Percentiles rank a stretch among this genome's conserved stretches.
phyloP scores from a whole-genome alignment of 2,888 invertebrate species.

The Idaea dimidiata region DNA sequence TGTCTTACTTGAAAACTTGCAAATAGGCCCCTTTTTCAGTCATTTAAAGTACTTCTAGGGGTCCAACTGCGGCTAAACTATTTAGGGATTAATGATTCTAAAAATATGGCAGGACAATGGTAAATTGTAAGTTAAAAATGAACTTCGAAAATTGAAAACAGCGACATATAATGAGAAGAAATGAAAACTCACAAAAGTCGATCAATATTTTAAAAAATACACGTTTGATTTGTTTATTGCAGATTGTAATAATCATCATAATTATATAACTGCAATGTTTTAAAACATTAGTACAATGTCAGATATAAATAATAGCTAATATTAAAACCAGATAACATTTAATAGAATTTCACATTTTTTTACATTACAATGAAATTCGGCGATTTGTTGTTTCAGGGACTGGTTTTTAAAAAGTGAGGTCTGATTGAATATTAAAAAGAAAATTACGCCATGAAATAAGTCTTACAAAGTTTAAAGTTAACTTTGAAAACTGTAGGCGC shows the following conservation, averaged over 20 bases:
- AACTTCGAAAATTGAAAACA: slow-evolving; percentile 5
- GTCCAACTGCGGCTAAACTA: neutral
- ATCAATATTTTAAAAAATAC: neutral
- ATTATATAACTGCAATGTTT: neutral
- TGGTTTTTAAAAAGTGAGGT: neutral
- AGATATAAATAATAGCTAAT: neutral
- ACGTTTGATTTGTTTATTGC: neutral
- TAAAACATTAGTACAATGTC: neutral
- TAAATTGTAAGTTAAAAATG: slow-evolving; percentile 12
- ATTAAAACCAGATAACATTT: slow-evolving; percentile 8
- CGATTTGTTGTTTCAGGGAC: neutral
- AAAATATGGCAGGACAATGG: slow-evolving; percentile 26
- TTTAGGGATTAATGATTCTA: slow-evolving; percentile 2
- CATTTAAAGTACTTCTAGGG: neutral
- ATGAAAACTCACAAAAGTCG: neutral
- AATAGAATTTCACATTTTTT: slow-evolving; percentile 11
- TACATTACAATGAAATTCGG: slow-evolving; percentile 14
- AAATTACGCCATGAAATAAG: neutral
- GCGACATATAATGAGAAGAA: neutral
- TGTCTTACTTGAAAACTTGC: neutral
- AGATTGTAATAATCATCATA: too few relatives aligned
- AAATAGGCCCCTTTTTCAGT: neutral
- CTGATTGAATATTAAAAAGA: neutral
- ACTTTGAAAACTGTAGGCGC: neutral
- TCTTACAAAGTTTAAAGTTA: neutral